Conservation (phyloP, 1,140 invertebrate genomes). For the Drosophila suzukii region DNA sequence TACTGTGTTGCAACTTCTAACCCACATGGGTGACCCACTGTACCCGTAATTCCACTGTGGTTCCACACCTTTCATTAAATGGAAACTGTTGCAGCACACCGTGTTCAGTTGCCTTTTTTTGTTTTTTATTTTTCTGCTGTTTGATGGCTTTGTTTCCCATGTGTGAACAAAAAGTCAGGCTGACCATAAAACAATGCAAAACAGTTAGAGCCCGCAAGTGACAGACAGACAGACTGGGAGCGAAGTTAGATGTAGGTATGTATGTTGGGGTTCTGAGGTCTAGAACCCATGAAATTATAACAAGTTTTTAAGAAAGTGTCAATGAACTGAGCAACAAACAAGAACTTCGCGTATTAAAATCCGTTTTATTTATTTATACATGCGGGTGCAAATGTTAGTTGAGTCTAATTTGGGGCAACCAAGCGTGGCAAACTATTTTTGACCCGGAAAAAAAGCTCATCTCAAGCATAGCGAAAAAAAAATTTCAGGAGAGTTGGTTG, state of each 20-base stretch:
- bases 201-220: constrained; percentile 73
- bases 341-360: constrained; percentile 23
- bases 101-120: constrained; percentile 22
- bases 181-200: constrained; percentile 82
- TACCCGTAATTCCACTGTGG: constrained; percentile 38
- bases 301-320: constrained; percentile 58
- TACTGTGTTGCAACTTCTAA: constrained; percentile 47
- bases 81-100: constrained; percentile 73
- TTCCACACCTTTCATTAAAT: constrained; percentile 68
- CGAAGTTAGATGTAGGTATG: not conserved
- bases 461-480: constrained; percentile 38
- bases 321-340: constrained; percentile 67
- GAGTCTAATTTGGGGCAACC: constrained; percentile 20
- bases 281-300: constrained; percentile 63
- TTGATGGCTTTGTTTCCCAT: constrained; percentile 71
- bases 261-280: not conserved
- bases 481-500: not conserved
- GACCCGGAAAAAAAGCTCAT: constrained; percentile 25
- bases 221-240: constrained; percentile 16
- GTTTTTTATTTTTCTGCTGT: constrained; percentile 17
- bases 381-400: constrained; percentile 24
- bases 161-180: constrained; percentile 64
- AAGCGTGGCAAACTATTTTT: constrained; percentile 34
- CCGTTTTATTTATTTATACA: not conserved
- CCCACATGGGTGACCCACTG: constrained; percentile 47